Conservation (phyloP, 2,113 vertebrate genomes). For the Aegotheles bennettii region DNA sequence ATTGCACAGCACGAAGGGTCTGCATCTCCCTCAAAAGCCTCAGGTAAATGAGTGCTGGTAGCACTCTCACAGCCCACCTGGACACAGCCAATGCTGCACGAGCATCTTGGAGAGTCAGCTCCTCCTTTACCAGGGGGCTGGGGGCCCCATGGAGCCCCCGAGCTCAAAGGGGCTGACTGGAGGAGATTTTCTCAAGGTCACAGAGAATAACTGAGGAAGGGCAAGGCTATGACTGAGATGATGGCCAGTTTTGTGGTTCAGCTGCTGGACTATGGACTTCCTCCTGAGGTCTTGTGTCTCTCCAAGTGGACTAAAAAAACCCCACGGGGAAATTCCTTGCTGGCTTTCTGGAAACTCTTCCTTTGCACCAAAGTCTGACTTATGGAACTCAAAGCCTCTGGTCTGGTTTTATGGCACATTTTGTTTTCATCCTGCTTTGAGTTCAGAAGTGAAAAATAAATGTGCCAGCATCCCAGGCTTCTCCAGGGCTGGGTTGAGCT, state of each 20-base stretch:
- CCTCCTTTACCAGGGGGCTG: neutral
- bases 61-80: neutral
- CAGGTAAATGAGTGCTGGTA: neutral
- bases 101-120: neutral
- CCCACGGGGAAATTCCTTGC: slow-evolving; percentile 28
- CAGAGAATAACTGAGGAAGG: neutral
- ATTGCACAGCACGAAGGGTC: neutral
- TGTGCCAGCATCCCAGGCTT: neutral
- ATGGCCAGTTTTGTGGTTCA: slow-evolving; percentile 7
- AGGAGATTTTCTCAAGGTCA: neutral
- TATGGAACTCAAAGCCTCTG: neutral
- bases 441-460: neutral
- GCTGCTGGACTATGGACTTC: neutral
- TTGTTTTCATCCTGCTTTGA: neutral
- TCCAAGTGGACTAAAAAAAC: neutral
- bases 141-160: neutral
- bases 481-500: neutral
- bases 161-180: neutral
- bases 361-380: neutral
- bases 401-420: slow-evolving; percentile 26
- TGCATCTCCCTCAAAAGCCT: neutral
- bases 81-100: neutral
- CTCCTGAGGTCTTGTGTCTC: neutral
- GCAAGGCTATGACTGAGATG: neutral
- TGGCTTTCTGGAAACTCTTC: slow-evolving; percentile 7